phyloP scores from a whole-genome alignment of 2,797 vertebrate genomes.

The Tauraco hartlaubi region DNA sequence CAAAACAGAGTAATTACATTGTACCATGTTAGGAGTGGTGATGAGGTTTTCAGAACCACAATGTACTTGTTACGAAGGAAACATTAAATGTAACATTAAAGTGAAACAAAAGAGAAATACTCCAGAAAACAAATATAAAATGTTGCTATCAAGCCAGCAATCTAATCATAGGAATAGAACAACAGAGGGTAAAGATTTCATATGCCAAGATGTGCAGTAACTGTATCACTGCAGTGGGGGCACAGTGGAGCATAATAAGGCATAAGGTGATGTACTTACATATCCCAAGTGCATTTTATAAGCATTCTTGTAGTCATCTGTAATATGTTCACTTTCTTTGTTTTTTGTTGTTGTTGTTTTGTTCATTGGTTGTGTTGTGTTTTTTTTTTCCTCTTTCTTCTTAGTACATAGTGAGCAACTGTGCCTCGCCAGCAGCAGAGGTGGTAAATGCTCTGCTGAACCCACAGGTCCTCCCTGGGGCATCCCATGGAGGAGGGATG shows the following conservation, averaged over 20 bases:
- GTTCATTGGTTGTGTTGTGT: too few relatives aligned
- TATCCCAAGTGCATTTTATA: background rate
- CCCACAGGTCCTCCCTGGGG: fast-evolving
- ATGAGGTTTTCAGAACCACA: background rate
- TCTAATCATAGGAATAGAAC: background rate
- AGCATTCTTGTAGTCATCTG: background rate
- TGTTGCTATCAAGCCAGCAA: background rate
- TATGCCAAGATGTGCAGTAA: background rate
- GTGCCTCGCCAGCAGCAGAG: background rate
- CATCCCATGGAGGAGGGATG: background rate
- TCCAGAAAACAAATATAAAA: background rate
- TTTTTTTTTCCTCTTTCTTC: background rate
- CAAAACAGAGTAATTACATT: constrained; percentile 3
- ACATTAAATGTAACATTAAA: background rate
- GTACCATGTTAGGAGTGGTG: background rate
- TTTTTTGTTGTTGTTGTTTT: too few relatives aligned
- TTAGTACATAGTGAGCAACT: background rate
- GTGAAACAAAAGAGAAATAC: background rate
- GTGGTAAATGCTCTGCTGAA: background rate
- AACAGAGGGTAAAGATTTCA: background rate
- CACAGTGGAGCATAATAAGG: background rate
- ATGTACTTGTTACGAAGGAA: background rate
- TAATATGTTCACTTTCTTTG: background rate
- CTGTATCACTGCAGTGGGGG: background rate
- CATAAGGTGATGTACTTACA: background rate